Percentiles rank a stretch among this genome's conserved stretches.
phyloP scores from a whole-genome alignment of 2,113 vertebrate species.

The Haliaeetus leucogaster region DNA sequence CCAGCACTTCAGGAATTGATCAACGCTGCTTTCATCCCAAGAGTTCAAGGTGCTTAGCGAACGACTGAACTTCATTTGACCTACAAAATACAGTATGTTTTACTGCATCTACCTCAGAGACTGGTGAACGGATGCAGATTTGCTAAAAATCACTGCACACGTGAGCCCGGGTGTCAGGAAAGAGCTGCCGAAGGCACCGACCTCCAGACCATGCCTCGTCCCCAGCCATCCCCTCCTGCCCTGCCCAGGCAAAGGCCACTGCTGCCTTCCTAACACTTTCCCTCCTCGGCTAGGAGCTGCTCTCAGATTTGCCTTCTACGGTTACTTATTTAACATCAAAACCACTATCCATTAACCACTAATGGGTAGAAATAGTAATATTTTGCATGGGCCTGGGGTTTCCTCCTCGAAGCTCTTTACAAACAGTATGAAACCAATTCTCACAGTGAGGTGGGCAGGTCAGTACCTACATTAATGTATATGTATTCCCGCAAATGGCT shows the following conservation, averaged over 20 bases:
- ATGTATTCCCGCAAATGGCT: not conserved
- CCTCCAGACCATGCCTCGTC: accelerated
- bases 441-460: not conserved
- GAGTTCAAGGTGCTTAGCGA: not conserved
- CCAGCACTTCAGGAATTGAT: not conserved
- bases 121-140: not conserved
- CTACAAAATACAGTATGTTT: not conserved
- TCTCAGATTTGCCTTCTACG: not conserved
- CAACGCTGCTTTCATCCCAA: not conserved
- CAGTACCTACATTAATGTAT: not conserved
- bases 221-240: not conserved
- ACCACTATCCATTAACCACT: not conserved
- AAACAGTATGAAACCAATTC: not conserved
- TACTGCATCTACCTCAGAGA: not conserved
- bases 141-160: not conserved
- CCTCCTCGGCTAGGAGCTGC: not conserved
- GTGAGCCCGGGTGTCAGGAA: not conserved
- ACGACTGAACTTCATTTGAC: not conserved
- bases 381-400: not conserved
- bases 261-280: not conserved
- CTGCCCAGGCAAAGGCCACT: not conserved
- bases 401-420: not conserved
- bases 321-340: not conserved
- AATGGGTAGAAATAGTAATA: not conserved
- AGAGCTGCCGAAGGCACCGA: not conserved